These are phyloP conservation scores for Garra rufa DNA, from an alignment of 2,113 vertebrate species.

Conservation along the genomic window DNA sequence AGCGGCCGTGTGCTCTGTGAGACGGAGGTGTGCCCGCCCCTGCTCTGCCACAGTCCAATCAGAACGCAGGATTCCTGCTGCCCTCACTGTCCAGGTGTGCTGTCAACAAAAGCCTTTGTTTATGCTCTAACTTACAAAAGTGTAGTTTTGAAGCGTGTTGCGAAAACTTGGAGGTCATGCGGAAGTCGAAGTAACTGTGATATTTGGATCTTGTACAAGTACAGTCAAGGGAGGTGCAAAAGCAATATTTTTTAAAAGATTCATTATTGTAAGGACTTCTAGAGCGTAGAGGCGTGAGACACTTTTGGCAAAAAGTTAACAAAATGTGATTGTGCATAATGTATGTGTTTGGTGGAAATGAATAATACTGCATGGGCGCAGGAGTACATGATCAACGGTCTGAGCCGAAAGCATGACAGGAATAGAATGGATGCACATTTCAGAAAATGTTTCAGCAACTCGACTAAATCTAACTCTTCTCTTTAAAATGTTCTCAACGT, in stretches of 20 bases:
- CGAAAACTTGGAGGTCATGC: neutral
- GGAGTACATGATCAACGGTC: slow-evolving; percentile 19
- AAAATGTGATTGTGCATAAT: slow-evolving; percentile 43
- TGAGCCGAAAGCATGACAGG: slow-evolving; percentile 24
- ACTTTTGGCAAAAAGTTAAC: slow-evolving; percentile 21
- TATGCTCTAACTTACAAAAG: neutral
- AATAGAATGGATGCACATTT: slow-evolving; percentile 22
- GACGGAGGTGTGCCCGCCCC: slow-evolving; percentile 88
- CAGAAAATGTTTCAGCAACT: slow-evolving; percentile 19
- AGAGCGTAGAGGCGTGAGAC: neutral
- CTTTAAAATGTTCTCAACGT: slow-evolving; percentile 11
- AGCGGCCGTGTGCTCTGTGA: slow-evolving; percentile 87
- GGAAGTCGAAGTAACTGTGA: neutral
- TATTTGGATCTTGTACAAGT: neutral
- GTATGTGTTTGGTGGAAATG: slow-evolving; percentile 16
- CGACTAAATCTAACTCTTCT: neutral
- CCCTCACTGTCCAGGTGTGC: slow-evolving; percentile 85
- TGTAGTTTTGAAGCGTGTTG: neutral
- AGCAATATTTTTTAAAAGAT: neutral
- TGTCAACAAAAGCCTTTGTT: neutral
- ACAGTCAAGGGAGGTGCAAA: neutral
- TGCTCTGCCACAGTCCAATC: slow-evolving; percentile 87
- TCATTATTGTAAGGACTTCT: neutral
- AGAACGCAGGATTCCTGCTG: slow-evolving; percentile 90
- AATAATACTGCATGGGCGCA: slow-evolving; percentile 40